These are phyloP conservation scores for Nyctibius bracteatus DNA, from an alignment of 2,113 vertebrate species.

Conservation along the genomic window DNA sequence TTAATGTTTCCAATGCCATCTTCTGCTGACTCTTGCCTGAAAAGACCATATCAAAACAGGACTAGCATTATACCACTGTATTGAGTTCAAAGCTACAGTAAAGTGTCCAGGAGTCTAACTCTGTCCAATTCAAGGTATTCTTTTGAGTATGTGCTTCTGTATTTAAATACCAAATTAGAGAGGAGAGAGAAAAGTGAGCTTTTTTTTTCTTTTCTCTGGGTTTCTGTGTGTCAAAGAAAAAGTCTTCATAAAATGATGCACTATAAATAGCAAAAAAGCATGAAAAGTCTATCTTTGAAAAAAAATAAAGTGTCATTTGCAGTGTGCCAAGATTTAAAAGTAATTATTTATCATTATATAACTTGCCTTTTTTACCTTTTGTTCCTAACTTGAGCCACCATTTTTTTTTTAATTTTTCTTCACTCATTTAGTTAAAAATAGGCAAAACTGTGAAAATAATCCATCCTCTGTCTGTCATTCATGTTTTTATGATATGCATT, in stretches of 20 bases:
- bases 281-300: not conserved
- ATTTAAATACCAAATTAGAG: not conserved
- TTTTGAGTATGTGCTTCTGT: not conserved
- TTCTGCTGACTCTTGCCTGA: not conserved
- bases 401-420: not conserved
- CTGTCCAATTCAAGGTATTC: not conserved
- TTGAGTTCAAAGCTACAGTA: not conserved
- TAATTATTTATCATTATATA: not conserved
- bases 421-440: not conserved
- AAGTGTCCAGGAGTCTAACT: not conserved
- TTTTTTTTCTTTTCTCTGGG: not conserved
- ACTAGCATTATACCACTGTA: not conserved
- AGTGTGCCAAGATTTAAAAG: not conserved
- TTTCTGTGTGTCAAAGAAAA: not conserved
- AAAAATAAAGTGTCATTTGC: not conserved
- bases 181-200: not conserved
- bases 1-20: not conserved
- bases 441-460: not conserved
- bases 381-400: not conserved
- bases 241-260: not conserved
- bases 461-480: not conserved
- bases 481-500: not conserved
- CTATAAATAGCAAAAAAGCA: not conserved
- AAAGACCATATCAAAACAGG: not conserved
- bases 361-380: not conserved